Percentiles rank a stretch among this genome's conserved stretches.
Conservation (phyloP, 2,888 invertebrate species). For the Chymomyza amoena region DNA sequence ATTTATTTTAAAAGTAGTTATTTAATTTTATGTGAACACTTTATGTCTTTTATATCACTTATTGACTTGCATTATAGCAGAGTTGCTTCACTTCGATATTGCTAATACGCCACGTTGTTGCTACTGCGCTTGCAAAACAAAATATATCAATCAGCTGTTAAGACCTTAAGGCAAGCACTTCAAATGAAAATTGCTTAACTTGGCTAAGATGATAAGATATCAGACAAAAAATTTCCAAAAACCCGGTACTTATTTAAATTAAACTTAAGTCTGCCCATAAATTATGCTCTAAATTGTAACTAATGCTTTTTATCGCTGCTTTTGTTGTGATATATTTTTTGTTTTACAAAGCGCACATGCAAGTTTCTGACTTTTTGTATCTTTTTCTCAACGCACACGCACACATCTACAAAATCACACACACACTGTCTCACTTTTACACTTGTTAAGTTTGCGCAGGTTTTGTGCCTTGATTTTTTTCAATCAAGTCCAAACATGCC, state of each 20-base stretch:
- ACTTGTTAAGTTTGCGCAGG: slow-evolving; percentile 57
- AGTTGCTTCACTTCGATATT: neutral
- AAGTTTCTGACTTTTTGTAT: neutral
- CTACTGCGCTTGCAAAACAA: neutral
- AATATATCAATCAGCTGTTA: neutral
- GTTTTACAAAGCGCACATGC: neutral
- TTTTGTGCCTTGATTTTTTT: slow-evolving; percentile 68
- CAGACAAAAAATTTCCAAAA: neutral
- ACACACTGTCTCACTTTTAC: slow-evolving; percentile 12
- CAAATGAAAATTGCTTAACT: neutral
- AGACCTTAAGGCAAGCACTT: neutral
- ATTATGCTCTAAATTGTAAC: neutral
- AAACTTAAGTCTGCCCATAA: neutral
- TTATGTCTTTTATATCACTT: neutral
- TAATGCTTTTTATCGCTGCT: neutral
- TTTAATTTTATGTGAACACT: slow-evolving; percentile 47
- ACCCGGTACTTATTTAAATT: neutral
- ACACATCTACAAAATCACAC: slow-evolving; percentile 17
- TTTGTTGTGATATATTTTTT: slow-evolving; percentile 5
- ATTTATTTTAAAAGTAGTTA: slow-evolving; percentile 46
- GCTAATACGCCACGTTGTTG: neutral
- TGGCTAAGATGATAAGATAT: neutral
- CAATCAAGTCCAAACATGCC: slow-evolving; percentile 51
- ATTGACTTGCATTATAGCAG: neutral
- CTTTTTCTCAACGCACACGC: slow-evolving; percentile 44